Base-by-base conservation (phyloP, 2,797 vertebrate species). In the Coluber constrictor region DNA sequence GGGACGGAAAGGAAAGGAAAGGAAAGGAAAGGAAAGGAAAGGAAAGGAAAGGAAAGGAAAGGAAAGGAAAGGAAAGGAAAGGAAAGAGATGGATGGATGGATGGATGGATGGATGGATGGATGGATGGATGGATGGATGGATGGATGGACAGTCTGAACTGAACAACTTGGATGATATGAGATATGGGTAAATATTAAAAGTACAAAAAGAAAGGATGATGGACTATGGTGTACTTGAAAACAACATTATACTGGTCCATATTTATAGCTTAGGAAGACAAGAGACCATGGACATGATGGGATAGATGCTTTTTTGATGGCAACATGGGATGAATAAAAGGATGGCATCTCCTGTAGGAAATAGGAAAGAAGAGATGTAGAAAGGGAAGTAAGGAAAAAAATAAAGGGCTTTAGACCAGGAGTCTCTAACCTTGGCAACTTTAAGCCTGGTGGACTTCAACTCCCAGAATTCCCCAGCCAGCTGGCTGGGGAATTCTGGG, bases 11-110 rank as follows among this genome's bases (percentile, higher is more conserved):
- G 37, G n/a, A 51, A 51, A 47, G 9, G 70, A 43, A 43, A 61
- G 23, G 27, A 55, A 37, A 37, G 43, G 88, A 83, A 89, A 94
- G 91, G 92, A 79, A 83, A 20, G 87, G 74, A 51, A 51, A 59
- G 88, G 60, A 90, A 91, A 94, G 88, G 92, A 56, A 43, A 5
- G 95, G 37, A 37, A 96, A 94, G 55, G 47, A 57, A 87, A 7
- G 43, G 37, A 37, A 37, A 37, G 37, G 37, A 37, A 37, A 37
- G 37, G n/a, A n/a, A n/a, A n/a, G n/a, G n/a, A n/a, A n/a, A n/a
- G n/a, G n/a, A n/a, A n/a, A n/a, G n/a, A n/a, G n/a, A n/a, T n/a
- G 54, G 54, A 55, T 12, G 54, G 27, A 90, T 9, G 88, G 15
- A 51, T 10, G 29, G 11, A 18, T 7, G 83, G 54, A 55, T 2